phyloP scores from a whole-genome alignment of 2,888 invertebrate species.

The Drosophila prolongata region DNA sequence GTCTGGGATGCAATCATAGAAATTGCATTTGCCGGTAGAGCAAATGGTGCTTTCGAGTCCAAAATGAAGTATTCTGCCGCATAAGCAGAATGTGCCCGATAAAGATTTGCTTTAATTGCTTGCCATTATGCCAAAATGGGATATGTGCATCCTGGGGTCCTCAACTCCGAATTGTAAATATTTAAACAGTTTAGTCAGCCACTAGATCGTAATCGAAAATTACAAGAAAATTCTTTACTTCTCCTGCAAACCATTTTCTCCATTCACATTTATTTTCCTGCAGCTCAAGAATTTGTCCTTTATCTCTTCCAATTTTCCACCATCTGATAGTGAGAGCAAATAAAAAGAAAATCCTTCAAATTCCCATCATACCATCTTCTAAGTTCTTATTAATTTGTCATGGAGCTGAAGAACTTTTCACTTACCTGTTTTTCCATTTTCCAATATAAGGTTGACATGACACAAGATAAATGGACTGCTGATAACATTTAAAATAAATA shows the following conservation, averaged over 20 bases:
- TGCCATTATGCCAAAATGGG: slow-evolving; percentile 24
- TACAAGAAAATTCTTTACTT: neutral
- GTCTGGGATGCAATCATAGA: slow-evolving; percentile 44
- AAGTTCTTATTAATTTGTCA: too few relatives aligned
- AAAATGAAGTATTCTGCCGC: slow-evolving; percentile 47
- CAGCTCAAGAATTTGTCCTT: neutral
- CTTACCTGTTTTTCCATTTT: neutral
- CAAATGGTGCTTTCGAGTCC: slow-evolving; percentile 30
- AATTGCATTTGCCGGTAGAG: slow-evolving; percentile 44
- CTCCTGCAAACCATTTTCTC: too few relatives aligned
- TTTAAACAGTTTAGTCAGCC: slow-evolving; percentile 8
- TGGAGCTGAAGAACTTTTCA: neutral
- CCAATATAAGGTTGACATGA: slow-evolving; percentile 15
- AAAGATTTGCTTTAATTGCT: slow-evolving; percentile 52
- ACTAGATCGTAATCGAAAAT: neutral
- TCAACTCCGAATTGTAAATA: slow-evolving; percentile 7
- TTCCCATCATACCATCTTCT: too few relatives aligned
- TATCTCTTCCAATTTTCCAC: neutral
- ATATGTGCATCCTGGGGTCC: neutral
- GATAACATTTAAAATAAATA: slow-evolving; percentile 32
- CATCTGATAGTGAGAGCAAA: too few relatives aligned
- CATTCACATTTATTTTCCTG: slow-evolving; percentile 2
- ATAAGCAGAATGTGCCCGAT: slow-evolving; percentile 49
- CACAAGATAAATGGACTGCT: slow-evolving; percentile 14
- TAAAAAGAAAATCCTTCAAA: too few relatives aligned